A percentile compares a stretch with the other conserved stretches of the same genome.
Conservation (phyloP, 2,797 vertebrate species). For the Natrix natrix region DNA sequence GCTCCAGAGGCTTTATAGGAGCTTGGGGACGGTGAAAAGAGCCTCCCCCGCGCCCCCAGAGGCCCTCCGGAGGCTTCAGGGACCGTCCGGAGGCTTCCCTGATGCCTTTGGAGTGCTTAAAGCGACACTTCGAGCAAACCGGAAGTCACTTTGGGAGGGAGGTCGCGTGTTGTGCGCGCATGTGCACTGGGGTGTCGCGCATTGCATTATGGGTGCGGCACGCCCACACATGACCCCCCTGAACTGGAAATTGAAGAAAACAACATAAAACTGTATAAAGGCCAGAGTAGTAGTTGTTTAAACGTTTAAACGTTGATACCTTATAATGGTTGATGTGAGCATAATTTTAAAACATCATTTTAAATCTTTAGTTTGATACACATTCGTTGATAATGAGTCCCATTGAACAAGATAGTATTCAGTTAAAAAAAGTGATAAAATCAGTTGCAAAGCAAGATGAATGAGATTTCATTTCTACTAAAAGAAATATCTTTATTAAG, state of each 20-base stretch:
- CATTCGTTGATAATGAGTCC: background rate
- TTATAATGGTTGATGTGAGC: slow-evolving; percentile 35
- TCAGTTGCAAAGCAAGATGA: slow-evolving; percentile 42
- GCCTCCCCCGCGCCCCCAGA: no score
- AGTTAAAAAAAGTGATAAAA: background rate
- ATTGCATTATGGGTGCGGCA: no score
- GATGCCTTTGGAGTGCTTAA: no score
- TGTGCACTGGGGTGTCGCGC: no score
- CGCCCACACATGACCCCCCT: no score
- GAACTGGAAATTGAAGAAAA: background rate
- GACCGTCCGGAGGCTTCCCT: no score
- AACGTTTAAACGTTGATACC: background rate
- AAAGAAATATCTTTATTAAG: background rate
- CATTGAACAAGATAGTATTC: background rate
- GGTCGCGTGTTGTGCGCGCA: no score
- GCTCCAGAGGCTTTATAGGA: no score
- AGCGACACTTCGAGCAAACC: no score
- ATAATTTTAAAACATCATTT: slow-evolving; percentile 32
- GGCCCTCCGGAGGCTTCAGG: no score
- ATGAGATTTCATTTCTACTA: slow-evolving; percentile 26
- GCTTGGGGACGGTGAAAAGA: no score
- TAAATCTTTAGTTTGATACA: background rate
- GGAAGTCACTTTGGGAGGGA: no score
- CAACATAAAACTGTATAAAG: background rate
- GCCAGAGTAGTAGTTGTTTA: background rate